Evolutionary conservation across 2,113 vertebrate genomes (phyloP).

Genomic region (Sakesphorus luctuosus): DNA sequence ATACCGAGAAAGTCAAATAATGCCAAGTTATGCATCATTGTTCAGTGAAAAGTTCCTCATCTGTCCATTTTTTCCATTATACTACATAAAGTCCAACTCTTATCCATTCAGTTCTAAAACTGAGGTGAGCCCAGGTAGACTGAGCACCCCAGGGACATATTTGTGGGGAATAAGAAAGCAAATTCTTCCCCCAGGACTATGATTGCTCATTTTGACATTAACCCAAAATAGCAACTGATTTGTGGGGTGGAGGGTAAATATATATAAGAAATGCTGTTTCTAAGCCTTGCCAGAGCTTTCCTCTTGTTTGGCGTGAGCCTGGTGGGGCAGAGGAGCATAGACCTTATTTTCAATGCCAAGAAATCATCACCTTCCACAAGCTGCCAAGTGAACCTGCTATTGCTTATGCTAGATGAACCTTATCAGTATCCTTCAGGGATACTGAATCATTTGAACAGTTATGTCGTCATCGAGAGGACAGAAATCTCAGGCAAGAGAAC

Average conservation of each 20-base stretch:
- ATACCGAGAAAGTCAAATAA: not conserved
- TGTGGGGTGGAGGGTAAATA: not conserved
- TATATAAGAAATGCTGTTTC: not conserved
- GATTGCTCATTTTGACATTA: not conserved
- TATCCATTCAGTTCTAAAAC: not conserved
- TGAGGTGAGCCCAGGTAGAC: not conserved
- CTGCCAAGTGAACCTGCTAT: not conserved
- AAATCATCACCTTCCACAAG: not conserved
- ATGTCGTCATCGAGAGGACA: not conserved
- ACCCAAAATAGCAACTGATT: not conserved
- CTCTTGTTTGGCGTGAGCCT: not conserved
- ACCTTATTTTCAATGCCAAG: not conserved
- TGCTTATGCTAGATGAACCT: not conserved
- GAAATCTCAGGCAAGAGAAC: not conserved
- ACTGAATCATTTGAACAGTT: not conserved
- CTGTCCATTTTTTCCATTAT: not conserved
- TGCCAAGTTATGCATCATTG: not conserved
- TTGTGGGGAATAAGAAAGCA: not conserved
- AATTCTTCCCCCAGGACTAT: not conserved
- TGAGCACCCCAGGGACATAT: not conserved
- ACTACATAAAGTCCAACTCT: not conserved
- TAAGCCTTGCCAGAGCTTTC: not conserved
- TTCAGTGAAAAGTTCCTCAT: not conserved
- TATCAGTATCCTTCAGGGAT: not conserved
- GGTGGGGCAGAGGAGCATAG: not conserved